Evolutionary conservation across 2,888 invertebrate species (phyloP), one percentile per base, ranked within the genome.

Genomic region (Poecilus cupreus): DNA sequence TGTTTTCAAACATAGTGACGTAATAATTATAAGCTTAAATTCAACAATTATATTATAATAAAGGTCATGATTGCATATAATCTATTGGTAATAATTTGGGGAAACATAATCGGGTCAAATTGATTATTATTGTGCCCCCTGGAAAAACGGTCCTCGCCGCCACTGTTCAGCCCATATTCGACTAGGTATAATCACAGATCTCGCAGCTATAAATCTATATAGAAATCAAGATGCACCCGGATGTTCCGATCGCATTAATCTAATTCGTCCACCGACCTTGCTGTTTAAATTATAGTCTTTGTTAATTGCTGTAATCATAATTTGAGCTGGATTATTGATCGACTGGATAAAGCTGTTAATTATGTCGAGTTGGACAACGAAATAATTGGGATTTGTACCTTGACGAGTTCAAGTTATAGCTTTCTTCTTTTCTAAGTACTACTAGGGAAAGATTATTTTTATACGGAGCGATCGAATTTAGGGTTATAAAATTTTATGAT

Each of bases 351-450:
- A n/a, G 43, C 43, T 60, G 60, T 60, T 24, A 60, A 60, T 60
- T 60, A 60, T 26, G 24, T 24, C n/a, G 24, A 24, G 20, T 2
- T n/a, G 8, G 22, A 60, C 24, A 24, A 10, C 24, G n/a, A 43
- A 10, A n/a, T 57, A 57, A 57, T 57, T 57, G 24, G 57, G n/a
- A 24, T 60, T 60, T 60, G 26, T 26, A 60, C 60, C 60, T 60
- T 60, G 60, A 26, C 10, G 10, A 24, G 22, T 22, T 11, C 5
- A 54, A 20, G 54, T 8, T 54, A 6, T 2, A 22, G 20, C 54
- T 54, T 54, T 54, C 18, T 18, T 20, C 11, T 54, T n/a, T n/a
- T n/a, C n/a, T 20, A 18, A 11, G 2, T 4, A 13, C 51, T 54
- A 20, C n/a, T n/a, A n/a, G n/a, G n/a, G 22, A 20, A 51, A 20